phyloP scores from a whole-genome alignment of 2,797 vertebrate species.

The Microctenopoma stevenorrisi region DNA sequence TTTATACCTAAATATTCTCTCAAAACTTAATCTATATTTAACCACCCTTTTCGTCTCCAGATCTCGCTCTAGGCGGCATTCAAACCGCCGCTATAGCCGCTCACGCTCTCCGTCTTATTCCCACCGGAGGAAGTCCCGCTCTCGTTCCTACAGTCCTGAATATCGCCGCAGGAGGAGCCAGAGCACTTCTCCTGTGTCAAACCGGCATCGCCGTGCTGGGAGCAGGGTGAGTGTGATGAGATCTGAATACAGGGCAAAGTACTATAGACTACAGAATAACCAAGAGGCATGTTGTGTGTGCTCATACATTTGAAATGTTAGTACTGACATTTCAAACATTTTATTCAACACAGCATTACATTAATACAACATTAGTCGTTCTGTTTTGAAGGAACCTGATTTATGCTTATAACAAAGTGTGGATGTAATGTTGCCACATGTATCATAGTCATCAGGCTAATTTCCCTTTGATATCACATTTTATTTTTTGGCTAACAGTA shows the following conservation, averaged over 20 bases:
- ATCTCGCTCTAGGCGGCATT: constrained; percentile 90
- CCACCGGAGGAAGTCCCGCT: constrained; percentile 89
- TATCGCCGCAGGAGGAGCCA: constrained; percentile 89
- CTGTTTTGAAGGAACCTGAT: too few relatives aligned
- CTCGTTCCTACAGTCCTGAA: constrained; percentile 90
- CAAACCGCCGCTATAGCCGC: constrained; percentile 88
- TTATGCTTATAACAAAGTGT: too few relatives aligned
- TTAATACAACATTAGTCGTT: neutral
- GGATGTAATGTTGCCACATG: too few relatives aligned
- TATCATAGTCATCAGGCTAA: too few relatives aligned
- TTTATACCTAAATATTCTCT: neutral
- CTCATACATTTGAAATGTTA: neutral
- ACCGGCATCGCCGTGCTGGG: constrained; percentile 87
- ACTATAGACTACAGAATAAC: neutral
- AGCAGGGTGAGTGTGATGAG: constrained; percentile 86
- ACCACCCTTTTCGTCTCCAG: constrained; percentile 62
- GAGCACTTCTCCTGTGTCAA: constrained; percentile 93
- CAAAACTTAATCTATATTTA: neutral
- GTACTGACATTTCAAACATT: neutral
- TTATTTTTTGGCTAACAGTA: too few relatives aligned
- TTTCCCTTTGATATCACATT: too few relatives aligned
- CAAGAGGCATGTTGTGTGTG: neutral
- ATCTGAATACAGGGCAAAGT: neutral
- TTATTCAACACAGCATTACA: neutral
- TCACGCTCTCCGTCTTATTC: constrained; percentile 91